A percentile compares a stretch with the other conserved stretches of the same genome.
Conservation (phyloP, 2,113 vertebrate species). For the Pseudopodoces humilis region DNA sequence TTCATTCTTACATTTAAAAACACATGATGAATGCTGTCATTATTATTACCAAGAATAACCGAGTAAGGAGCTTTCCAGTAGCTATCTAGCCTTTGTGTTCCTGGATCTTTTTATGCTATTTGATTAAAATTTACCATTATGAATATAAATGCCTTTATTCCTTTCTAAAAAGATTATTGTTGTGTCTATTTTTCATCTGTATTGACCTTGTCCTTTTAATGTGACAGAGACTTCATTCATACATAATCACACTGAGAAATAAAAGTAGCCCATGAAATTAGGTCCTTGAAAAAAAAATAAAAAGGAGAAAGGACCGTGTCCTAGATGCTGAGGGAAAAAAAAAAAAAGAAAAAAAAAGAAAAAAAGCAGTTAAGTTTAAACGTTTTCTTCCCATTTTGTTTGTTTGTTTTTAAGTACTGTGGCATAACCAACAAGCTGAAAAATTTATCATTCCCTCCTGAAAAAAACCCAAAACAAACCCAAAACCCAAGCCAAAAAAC, state of each 20-base stretch:
- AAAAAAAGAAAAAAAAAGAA: neutral
- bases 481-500: neutral
- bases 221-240: conserved; percentile 33
- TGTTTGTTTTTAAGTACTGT: neutral
- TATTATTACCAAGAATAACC: conserved; percentile 7
- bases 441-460: neutral
- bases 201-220: conserved; percentile 42
- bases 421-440: neutral
- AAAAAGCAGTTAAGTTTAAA: neutral
- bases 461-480: neutral
- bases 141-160: conserved; percentile 36
- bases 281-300: neutral
- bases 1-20: conserved; percentile 46
- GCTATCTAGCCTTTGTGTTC: conserved; percentile 7
- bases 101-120: neutral
- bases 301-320: neutral
- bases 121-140: conserved; percentile 49
- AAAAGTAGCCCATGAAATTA: conserved; percentile 44
- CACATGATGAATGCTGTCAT: conserved; percentile 16
- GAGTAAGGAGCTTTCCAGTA: neutral
- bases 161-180: conserved; percentile 41
- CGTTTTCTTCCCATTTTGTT: neutral
- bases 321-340: neutral
- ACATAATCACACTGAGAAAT: neutral
- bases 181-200: conserved; percentile 26